Evolutionary conservation across 2,888 invertebrate genomes (phyloP).

Genomic region (Taphrorychus bicolor): DNA sequence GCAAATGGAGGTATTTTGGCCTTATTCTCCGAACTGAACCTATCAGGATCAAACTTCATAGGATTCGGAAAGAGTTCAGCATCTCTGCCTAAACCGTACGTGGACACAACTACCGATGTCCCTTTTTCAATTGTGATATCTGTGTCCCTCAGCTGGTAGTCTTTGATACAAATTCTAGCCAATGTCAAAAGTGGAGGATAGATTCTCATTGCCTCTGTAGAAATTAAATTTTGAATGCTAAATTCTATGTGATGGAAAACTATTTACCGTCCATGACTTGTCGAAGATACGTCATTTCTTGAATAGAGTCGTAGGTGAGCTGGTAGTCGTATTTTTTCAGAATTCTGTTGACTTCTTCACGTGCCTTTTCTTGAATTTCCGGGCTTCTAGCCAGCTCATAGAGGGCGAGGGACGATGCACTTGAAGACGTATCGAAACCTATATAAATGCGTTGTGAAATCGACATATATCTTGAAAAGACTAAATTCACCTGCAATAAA

Average conservation of each 20-base stretch:
- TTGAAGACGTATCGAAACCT: slow-evolving; percentile 46
- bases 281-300: slow-evolving; percentile 43
- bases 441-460: too few relatives aligned
- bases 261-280: slow-evolving; percentile 45
- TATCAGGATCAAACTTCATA: slow-evolving; percentile 45
- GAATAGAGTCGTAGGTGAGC: slow-evolving; percentile 42
- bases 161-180: slow-evolving; percentile 44
- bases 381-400: slow-evolving; percentile 42
- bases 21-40: slow-evolving; percentile 45
- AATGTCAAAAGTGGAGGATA: slow-evolving; percentile 42
- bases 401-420: slow-evolving; percentile 42
- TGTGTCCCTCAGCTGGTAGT: slow-evolving; percentile 44
- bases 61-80: slow-evolving; percentile 47
- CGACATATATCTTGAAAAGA: slow-evolving; percentile 37
- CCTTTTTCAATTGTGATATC: slow-evolving; percentile 46
- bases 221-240: neutral
- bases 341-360: slow-evolving; percentile 40
- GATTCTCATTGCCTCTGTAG: slow-evolving; percentile 44
- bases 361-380: slow-evolving; percentile 41
- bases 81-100: slow-evolving; percentile 44
- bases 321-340: slow-evolving; percentile 35
- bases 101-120: slow-evolving; percentile 42
- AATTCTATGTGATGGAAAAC: neutral
- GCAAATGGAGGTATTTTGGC: slow-evolving; percentile 31
- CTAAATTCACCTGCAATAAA: slow-evolving; percentile 39